Evolutionary conservation across 2,797 vertebrate genomes (phyloP).

Genomic region (Enteromius thamalakanensis): DNA sequence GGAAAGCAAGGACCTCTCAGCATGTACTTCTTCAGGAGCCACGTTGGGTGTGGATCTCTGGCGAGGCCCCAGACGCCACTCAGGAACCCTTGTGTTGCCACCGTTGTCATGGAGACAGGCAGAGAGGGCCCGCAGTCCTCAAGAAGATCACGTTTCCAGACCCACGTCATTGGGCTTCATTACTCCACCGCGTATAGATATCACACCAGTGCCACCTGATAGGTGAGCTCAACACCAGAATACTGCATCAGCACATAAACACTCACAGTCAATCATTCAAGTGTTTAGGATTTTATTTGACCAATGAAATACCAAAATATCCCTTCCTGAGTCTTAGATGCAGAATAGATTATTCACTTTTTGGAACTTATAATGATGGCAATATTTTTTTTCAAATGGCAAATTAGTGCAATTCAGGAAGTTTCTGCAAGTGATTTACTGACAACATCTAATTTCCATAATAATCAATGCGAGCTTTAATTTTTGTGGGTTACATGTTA

Average conservation of each 20-base stretch:
- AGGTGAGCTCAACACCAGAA: constrained; percentile 74
- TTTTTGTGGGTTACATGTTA: not conserved
- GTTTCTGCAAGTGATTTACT: no score
- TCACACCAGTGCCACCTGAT: constrained; percentile 88
- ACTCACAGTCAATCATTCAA: not conserved
- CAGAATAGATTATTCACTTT: not conserved
- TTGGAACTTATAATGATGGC: not conserved
- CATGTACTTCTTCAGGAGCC: constrained; percentile 79
- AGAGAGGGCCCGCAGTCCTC: constrained; percentile 83
- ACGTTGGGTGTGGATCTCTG: constrained; percentile 87
- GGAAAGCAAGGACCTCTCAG: constrained; percentile 81
- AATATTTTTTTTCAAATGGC: no score
- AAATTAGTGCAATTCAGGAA: no score
- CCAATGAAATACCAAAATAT: not conserved
- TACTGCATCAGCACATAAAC: not conserved
- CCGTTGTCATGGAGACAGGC: constrained; percentile 89
- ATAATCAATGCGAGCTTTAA: no score
- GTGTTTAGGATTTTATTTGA: not conserved
- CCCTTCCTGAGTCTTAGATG: not conserved
- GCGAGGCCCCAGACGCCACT: constrained; percentile 87
- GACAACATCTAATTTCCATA: no score
- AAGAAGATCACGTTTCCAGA: constrained; percentile 81
- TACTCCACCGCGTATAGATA: constrained; percentile 88
- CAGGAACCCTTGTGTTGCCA: constrained; percentile 90
- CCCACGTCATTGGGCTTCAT: constrained; percentile 87